phyloP scores from a whole-genome alignment of 2,888 invertebrate species.

The Deladenus siricidicola region DNA sequence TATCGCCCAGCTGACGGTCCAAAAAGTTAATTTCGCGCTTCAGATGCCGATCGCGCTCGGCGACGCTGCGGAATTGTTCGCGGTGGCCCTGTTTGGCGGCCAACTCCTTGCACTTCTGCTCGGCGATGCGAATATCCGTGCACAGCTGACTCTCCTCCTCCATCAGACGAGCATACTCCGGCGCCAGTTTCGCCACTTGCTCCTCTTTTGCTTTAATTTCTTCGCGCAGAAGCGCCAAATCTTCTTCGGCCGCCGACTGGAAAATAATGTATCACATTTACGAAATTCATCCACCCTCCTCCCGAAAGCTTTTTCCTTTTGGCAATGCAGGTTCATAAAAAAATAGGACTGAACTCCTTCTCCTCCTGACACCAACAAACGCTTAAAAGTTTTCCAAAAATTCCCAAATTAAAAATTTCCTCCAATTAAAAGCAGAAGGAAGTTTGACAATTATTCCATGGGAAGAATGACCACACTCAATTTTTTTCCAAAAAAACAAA shows the following conservation, averaged over 20 bases:
- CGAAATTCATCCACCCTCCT: too few relatives aligned
- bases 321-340: too few relatives aligned
- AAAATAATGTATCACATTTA: too few relatives aligned
- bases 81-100: constrained; percentile 84
- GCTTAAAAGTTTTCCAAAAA: too few relatives aligned
- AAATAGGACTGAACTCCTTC: too few relatives aligned
- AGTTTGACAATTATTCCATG: too few relatives aligned
- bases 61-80: constrained; percentile 65
- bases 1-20: constrained; percentile 75
- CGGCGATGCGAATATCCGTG: constrained; percentile 74
- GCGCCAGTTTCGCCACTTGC: constrained; percentile 79
- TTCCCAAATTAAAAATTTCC: too few relatives aligned
- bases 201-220: constrained; percentile 82
- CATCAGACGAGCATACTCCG: constrained; percentile 84
- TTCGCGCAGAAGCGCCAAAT: constrained; percentile 71
- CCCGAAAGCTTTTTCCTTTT: too few relatives aligned
- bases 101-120: constrained; percentile 87
- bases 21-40: constrained; percentile 86
- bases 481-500: too few relatives aligned
- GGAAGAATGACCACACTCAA: too few relatives aligned
- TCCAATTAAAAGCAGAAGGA: too few relatives aligned
- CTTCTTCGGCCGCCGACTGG: constrained; percentile 32
- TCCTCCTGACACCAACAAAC: too few relatives aligned
- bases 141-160: constrained; percentile 78
- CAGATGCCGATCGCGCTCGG: constrained; percentile 89